phyloP scores from a whole-genome alignment of 2,113 vertebrate species.

The Pagrus major region DNA sequence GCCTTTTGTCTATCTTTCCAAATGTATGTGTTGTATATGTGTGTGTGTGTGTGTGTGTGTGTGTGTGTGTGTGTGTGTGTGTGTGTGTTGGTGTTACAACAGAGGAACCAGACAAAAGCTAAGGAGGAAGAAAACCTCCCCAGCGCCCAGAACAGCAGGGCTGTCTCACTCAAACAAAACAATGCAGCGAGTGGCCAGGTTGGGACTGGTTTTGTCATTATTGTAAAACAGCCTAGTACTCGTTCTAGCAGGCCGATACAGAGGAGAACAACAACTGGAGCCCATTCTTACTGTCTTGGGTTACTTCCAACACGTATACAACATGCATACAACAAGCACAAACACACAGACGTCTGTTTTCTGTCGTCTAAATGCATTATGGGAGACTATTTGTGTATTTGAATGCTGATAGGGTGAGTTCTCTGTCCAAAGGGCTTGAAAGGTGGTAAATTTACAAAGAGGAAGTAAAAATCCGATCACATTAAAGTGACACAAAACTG shows the following conservation, averaged over 20 bases:
- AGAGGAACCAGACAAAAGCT: slow-evolving; percentile 50
- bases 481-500: not conserved
- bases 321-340: not conserved
- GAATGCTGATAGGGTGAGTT: not conserved
- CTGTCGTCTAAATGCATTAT: not conserved
- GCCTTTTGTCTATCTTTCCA: slow-evolving; percentile 7
- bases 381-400: not conserved
- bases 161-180: slow-evolving; percentile 47
- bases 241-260: not conserved
- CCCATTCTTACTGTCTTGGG: not conserved
- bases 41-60: slow-evolving; percentile 2
- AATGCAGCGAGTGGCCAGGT: slow-evolving; percentile 18
- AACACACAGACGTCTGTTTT: not conserved
- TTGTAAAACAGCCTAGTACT: slow-evolving; percentile 2
- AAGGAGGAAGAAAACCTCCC: slow-evolving; percentile 61
- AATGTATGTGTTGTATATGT: slow-evolving; percentile 7
- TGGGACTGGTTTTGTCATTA: slow-evolving; percentile 49
- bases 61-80: not conserved
- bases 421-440: not conserved
- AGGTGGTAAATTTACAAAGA: slow-evolving; percentile 35
- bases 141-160: slow-evolving; percentile 17
- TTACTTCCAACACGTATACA: not conserved
- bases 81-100: slow-evolving; percentile 18
- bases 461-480: slow-evolving; percentile 9
- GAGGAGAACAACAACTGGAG: not conserved